Evolutionary conservation across 53 echinoderm and acorn worm genomes (phyloP), one percentile per base, ranked within the genome.

Genomic region (Crossaster papposus): DNA sequence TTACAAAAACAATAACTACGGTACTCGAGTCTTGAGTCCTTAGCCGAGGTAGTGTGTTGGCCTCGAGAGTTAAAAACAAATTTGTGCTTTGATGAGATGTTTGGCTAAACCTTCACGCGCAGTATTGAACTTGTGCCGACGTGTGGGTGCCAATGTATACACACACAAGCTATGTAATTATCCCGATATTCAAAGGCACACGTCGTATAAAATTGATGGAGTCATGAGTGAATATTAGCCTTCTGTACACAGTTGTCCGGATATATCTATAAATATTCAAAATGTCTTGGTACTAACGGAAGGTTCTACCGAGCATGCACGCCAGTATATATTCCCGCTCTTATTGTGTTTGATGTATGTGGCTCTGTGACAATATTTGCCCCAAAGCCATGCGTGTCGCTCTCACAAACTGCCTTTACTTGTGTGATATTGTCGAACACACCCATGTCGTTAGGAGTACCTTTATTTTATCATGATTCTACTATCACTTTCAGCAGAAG

Each of bases 321-420:
- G 68, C 11, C 7, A 26, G n/a, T 22, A 22, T 68, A 26, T 26
- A 23, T 24, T 28, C 68, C 68, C 68, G 68, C 22, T 4, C 68
- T 11, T 68, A 28, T 26, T 23, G 28, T 73, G 74, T 36, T 35
- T 73, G 74, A 73, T 73, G 10, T 73, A 73, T 35, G 36, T 35
- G 35, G 36, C 74, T 73, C 36, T 73, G 68, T 26, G 74, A 14
- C 30, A 73, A 73, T 73, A 73, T 73, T 73, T 32, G 74, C 74
- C 36, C 33, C 34, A 44, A 44, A 72, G 72, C 30, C 72, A 30
- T 72, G 74, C 36, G 34, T 68, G 68, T n/a, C 11, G 28, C 68
- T 68, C 28, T 26, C 22, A 68, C 28, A 2, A 68, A 68, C 68
- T 68, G 68, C 68, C 11, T 68, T 2, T 68, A n/a, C 28, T 62